phyloP scores from a whole-genome alignment of 2,797 vertebrate species.

The Rhadinocentrus ornatus region DNA sequence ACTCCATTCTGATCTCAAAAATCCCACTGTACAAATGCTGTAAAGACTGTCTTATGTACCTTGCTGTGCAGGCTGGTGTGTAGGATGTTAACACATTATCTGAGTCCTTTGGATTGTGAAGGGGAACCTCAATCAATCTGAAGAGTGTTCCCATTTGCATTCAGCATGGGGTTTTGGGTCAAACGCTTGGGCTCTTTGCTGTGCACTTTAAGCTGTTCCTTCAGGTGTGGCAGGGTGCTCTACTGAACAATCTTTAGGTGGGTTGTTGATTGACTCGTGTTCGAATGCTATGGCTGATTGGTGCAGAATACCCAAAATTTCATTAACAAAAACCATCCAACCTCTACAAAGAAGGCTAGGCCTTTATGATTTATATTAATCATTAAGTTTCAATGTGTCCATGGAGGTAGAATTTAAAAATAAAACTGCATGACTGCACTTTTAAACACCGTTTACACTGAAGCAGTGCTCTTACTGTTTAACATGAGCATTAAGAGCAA shows the following conservation, averaged over 20 bases:
- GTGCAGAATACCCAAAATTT: slow-evolving; percentile 1
- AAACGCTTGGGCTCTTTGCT: background rate
- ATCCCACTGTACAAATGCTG: background rate
- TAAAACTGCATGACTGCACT: slow-evolving; percentile 58
- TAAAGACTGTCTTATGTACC: background rate
- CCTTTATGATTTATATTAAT: slow-evolving; percentile 2
- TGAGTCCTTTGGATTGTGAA: background rate
- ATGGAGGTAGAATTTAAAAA: slow-evolving; percentile 69
- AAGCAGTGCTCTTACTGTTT: background rate
- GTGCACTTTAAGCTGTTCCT: background rate
- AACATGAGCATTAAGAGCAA: slow-evolving; percentile 14
- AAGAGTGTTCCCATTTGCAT: background rate
- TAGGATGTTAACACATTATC: background rate
- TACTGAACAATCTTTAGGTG: background rate
- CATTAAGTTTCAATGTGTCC: slow-evolving; percentile 10
- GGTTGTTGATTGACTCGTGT: background rate
- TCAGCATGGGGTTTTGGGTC: background rate
- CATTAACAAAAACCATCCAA: slow-evolving; percentile 13
- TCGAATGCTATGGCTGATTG: background rate
- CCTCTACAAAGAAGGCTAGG: background rate
- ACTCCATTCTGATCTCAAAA: slow-evolving; percentile 2
- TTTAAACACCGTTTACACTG: slow-evolving; percentile 39
- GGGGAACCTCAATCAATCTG: background rate
- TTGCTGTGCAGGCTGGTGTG: background rate
- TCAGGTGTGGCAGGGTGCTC: background rate